Conservation (phyloP, 2,113 vertebrate genomes). For the Gambusia holbrooki region DNA sequence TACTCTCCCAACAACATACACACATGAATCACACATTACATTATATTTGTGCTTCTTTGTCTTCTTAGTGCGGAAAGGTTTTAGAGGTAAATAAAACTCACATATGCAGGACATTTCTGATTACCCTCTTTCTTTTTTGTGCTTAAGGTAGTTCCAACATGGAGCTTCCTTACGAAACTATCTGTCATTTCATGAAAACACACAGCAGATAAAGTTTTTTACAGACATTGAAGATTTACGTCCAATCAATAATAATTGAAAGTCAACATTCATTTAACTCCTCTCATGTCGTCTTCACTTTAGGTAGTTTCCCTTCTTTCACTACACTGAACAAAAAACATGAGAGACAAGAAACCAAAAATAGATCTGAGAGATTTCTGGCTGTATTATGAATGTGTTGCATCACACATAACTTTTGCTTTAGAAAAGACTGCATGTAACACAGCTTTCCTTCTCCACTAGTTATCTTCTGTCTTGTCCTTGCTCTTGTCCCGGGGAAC, state of each 20-base stretch:
- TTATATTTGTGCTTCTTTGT: not conserved
- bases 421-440: not conserved
- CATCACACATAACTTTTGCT: too few relatives aligned
- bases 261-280: not conserved
- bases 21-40: not conserved
- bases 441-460: not conserved
- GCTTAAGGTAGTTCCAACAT: not conserved
- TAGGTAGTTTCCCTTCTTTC: not conserved
- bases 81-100: not conserved
- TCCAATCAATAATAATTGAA: not conserved
- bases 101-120: not conserved
- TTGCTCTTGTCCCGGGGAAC: conserved; percentile 64
- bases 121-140: not conserved
- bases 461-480: conserved; percentile 4
- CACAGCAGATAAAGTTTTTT: too few relatives aligned
- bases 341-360: not conserved
- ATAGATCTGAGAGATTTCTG: not conserved
- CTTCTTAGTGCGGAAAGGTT: not conserved
- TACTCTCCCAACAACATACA: not conserved
- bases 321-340: not conserved
- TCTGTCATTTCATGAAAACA: not conserved
- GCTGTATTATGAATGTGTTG: not conserved
- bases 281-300: not conserved
- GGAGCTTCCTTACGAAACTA: not conserved
- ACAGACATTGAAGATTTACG: not conserved